Base-by-base conservation (phyloP, 2,888 invertebrate species). In the Belgica antarctica region DNA sequence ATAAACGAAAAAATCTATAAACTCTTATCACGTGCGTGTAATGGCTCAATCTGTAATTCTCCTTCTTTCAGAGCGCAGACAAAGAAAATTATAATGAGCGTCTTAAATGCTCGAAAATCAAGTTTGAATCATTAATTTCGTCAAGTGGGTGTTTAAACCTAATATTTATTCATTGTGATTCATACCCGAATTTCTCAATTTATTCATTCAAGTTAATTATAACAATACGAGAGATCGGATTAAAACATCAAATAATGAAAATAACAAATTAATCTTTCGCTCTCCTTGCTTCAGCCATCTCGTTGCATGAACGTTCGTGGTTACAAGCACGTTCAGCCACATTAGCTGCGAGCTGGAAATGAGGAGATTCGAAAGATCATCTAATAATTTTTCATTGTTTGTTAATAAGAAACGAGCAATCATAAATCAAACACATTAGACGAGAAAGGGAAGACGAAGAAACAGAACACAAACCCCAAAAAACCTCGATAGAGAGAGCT, bases 331-430 rank as follows among this genome's bases (percentile, higher is more conserved):
- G 7, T 34, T 36, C 24, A 62, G 24, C 62, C 34, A 19, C 41
- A 62, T 36, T 27, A 59, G 12, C 28, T 31, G 52, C 47, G 24
- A 52, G n/a, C n/a, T n/a, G n/a, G n/a, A 52, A 34, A 34, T 19
- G 17, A 47, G 10, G 24, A 15, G 41, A 47, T 41, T 52, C 27
- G 24, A 66, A 41, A 52, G 68, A 68, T 52, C 59, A 59, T 68
- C 68, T 68, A 68, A 68, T 52, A 68, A 68, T 68, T 68, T 68
- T 52, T 68, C 68, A 68, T 68, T 68, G 68, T 68, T 68, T 68
- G 68, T 68, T 57, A 57, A 59, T 27, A 24, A 27, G 27, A 59
- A 24, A 59, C 27, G 59, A 8, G 36, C 46, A 66, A 66, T 66
- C 65, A 66, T 66, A 66, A 66, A 66, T 66, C 65, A 66, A 66